Evolutionary conservation across 2,797 vertebrate species (phyloP).

Genomic region (Tamandua tetradactyla): DNA sequence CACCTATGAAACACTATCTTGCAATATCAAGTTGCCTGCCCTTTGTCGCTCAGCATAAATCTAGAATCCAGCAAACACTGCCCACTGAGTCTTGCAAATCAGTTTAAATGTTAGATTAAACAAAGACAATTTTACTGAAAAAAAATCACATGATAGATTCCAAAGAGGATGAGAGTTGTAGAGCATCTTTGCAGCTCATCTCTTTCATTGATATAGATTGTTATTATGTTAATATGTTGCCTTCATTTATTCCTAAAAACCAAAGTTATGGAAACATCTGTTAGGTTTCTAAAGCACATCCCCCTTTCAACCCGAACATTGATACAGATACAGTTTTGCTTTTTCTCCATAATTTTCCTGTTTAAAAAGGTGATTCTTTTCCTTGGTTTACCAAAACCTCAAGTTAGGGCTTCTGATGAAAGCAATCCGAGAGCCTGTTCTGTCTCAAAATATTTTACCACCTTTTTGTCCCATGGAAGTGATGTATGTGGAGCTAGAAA

Average conservation of each 20-base stretch:
- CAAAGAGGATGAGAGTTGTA: neutral
- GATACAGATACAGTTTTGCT: neutral
- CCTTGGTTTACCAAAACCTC: neutral
- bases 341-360: neutral
- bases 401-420: neutral
- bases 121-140: neutral
- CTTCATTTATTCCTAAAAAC: slow-evolving; percentile 9
- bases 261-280: neutral
- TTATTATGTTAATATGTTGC: neutral
- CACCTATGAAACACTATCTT: neutral
- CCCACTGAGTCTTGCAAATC: neutral
- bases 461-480: slow-evolving; percentile 12
- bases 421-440: neutral
- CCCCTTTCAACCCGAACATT: neutral
- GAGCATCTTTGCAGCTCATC: neutral
- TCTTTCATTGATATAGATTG: neutral
- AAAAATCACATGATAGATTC: neutral
- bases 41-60: neutral
- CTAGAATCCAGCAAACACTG: neutral
- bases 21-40: neutral
- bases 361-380: neutral
- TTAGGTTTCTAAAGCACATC: neutral
- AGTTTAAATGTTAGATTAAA: slow-evolving; percentile 35
- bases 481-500: slow-evolving; percentile 15
- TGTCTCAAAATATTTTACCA: slow-evolving; percentile 16